Evolutionary conservation across 2,888 invertebrate species (phyloP), one percentile per base, ranked within the genome.

Genomic region (Hypena proboscidalis): DNA sequence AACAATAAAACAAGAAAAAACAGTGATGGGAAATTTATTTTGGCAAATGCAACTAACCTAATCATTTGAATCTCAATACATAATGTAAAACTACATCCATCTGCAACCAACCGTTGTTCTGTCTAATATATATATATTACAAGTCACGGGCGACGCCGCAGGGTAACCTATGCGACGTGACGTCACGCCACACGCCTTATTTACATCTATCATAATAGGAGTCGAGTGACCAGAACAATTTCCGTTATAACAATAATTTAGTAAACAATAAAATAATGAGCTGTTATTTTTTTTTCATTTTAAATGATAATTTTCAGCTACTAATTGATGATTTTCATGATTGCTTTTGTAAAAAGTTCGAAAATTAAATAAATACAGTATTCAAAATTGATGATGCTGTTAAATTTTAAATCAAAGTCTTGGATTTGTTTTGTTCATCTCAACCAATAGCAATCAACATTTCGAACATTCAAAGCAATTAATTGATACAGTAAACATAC

Each of bases 11-110:
- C 57, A 57, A 63, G 58, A 43, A 33, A 48, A 50, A 87, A 88
- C 86, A 87, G 88, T 90, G 85, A 89, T 84, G 68, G 80, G 85
- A 88, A 82, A 85, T 90, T 89, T 90, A 89, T 89, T 90, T 90
- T 90, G 89, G 90, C 88, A 89, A 89, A 90, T 89, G 83, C 83
- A 83, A 83, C 85, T 89, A 90, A 80, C 85, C 87, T 89, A 89
- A 71, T 83, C 75, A 72, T 77, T 76, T 76, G 74, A 85, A 85
- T 83, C 79, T 88, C 84, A 82, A 83, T 85, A 84, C 73, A 80
- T 80, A 70, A 77, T 80, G 84, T 84, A 82, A 83, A 80, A 76
- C 80, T 85, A 86, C 77, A 76, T 76, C 71, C 67, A 68, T 73
- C 68, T 68, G 69, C 61, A 64, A 69, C 60, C 64, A 67, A 73